Evolutionary conservation across 2,797 vertebrate species (phyloP).

Genomic region (Arnoldichthys spilopterus): DNA sequence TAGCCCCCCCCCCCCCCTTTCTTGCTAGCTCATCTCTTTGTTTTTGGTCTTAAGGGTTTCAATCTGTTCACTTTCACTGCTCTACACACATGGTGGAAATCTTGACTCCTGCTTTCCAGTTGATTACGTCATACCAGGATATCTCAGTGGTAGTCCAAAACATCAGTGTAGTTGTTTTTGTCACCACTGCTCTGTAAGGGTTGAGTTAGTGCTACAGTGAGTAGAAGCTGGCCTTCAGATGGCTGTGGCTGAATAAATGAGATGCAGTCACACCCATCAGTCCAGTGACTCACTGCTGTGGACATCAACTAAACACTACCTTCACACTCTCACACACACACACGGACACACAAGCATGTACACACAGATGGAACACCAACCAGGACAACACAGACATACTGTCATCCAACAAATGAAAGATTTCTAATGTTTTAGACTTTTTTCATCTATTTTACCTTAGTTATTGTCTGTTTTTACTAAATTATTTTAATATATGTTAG

Average conservation of each 20-base stretch:
- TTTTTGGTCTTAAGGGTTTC: conserved; percentile 17
- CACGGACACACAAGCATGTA: too few relatives aligned
- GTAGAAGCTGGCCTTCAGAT: background rate
- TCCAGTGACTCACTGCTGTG: conserved; percentile 43
- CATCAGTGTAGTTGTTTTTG: background rate
- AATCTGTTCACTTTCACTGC: conserved; percentile 16
- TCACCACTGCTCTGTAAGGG: background rate
- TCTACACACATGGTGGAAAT: conserved; percentile 39
- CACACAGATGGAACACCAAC: background rate
- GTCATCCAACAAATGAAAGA: background rate
- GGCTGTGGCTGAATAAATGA: conserved; percentile 46
- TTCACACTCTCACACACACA: conserved; percentile 9
- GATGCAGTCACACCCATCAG: conserved; percentile 43
- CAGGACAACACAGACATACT: background rate
- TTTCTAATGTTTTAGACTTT: background rate
- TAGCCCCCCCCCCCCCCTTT: background rate
- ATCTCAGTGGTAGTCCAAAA: conserved; percentile 17
- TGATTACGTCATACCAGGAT: conserved; percentile 30
- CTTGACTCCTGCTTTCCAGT: conserved; percentile 33
- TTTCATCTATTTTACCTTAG: background rate
- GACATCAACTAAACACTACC: conserved; percentile 5
- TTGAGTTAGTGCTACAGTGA: background rate
- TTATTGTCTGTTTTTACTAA: background rate
- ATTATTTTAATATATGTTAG: background rate
- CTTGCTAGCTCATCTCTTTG: background rate